Percentiles rank a stretch among this genome's conserved stretches.
Evolutionary conservation across 1,140 invertebrate species (phyloP).

Genomic region (Pemphigus obesinymphae): DNA sequence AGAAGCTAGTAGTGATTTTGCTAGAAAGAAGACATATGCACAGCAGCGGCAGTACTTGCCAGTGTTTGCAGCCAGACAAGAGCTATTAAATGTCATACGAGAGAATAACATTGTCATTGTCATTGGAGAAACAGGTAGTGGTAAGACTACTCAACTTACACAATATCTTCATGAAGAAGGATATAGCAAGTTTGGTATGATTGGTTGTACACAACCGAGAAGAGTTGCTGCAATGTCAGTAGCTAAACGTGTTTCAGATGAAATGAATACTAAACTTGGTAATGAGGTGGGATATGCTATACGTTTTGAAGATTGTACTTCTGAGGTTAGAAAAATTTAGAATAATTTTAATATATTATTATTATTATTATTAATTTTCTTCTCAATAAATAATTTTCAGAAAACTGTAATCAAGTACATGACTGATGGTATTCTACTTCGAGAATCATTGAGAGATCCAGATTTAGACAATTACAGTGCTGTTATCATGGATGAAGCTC

Average conservation of each 20-base stretch:
- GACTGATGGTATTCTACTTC: conserved; percentile 96
- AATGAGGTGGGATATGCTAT: conserved; percentile 92
- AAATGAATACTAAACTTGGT: conserved; percentile 85
- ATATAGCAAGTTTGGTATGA: conserved; percentile 87
- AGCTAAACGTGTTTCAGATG: conserved; percentile 96
- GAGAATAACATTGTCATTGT: conserved; percentile 95
- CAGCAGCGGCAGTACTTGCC: conserved; percentile 91
- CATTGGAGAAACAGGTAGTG: conserved; percentile 94
- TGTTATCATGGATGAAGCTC: conserved; percentile 99
- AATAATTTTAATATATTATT: neutral
- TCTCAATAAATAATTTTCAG: conserved; percentile 48
- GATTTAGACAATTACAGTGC: conserved; percentile 95
- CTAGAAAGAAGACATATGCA: conserved; percentile 76
- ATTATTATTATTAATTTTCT: neutral
- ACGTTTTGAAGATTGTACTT: conserved; percentile 98
- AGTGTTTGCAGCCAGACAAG: conserved; percentile 91
- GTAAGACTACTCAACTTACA: conserved; percentile 98
- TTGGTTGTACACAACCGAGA: conserved; percentile 76
- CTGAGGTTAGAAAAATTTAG: conserved; percentile 58
- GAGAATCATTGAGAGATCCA: conserved; percentile 90
- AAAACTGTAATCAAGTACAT: conserved; percentile 97
- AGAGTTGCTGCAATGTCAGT: conserved; percentile 98
- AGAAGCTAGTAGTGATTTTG: conserved; percentile 82
- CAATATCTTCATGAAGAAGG: conserved; percentile 98
- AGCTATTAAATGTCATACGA: conserved; percentile 86